Evolutionary conservation across 2,797 vertebrate species (phyloP), one percentile per base, ranked within the genome.

Genomic region (Megalops cyprinoides): DNA sequence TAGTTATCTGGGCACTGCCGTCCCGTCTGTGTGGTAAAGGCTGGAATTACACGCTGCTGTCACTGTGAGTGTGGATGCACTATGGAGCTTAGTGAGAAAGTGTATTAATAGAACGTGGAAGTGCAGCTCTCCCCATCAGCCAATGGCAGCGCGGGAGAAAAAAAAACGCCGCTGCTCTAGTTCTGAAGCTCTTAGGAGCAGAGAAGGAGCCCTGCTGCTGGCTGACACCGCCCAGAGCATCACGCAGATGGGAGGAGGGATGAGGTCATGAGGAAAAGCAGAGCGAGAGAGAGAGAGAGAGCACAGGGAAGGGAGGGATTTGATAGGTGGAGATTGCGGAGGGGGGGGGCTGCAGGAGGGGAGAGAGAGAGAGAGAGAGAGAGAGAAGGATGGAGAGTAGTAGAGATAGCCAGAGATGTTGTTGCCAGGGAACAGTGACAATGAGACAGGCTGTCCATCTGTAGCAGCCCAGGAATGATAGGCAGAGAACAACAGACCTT

Each of bases 361-460:
- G 51, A 15, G 53, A n/a, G 53, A 23, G 18, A 7, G 53, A 4
- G 3, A 49, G 20, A n/a, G 53, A 28, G 56, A 60, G 56, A 60
- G 56, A 25, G 56, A 25, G 56, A 28, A 10, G 56, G 56, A 60
- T 60, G 56, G 56, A 60, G 56, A 60, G 56, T 12, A 28, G 56
- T 15, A 25, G 6, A 28, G 56, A 8, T 7, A 53, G 28, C 28
- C n/a, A 1, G n/a, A 25, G 56, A 60, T 60, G 56, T 60, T 60
- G 56, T 60, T 60, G 56, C 56, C n/a, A 60, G 56, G 56, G 56
- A 60, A 60, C 56, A 60, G 56, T 8, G 56, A 60, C n/a, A 60
- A 28, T 60, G 56, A 60, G n/a, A 60, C 56, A 60, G 55, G 25
- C 6, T n/a, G 56, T 60, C 56, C n/a, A 28, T 60, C 56, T 28